A percentile compares a stretch with the other conserved stretches of the same genome.
These are phyloP conservation scores for Epistrophe grossulariae DNA, from an alignment of 2,888 invertebrate species.

Conservation along the genomic window DNA sequence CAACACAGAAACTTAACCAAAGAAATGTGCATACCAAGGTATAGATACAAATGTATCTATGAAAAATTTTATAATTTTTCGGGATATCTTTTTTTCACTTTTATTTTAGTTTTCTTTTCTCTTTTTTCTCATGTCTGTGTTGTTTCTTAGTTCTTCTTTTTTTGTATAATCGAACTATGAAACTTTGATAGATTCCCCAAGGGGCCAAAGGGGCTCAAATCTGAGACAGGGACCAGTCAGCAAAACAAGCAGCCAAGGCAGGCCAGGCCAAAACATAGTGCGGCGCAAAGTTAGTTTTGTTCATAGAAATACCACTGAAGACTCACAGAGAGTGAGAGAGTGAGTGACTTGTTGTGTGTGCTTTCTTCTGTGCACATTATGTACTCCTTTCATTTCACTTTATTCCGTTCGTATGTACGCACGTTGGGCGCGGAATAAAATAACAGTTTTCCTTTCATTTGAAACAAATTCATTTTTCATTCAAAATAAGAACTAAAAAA, in stretches of 20 bases:
- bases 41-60: conserved; percentile 67
- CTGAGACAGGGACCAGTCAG: conserved; percentile 51
- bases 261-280: conserved; percentile 65
- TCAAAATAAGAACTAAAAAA: conserved; percentile 27
- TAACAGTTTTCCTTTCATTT: conserved; percentile 73
- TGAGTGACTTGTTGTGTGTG: conserved; percentile 77
- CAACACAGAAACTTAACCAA: conserved; percentile 59
- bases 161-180: conserved; percentile 50
- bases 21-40: conserved; percentile 62
- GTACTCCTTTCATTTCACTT: conserved; percentile 84
- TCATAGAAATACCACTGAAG: conserved; percentile 74
- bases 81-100: conserved; percentile 66
- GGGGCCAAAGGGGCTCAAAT: conserved; percentile 44
- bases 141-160: conserved; percentile 50
- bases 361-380: conserved; percentile 82
- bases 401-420: conserved; percentile 84
- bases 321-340: conserved; percentile 75
- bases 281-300: conserved; percentile 71
- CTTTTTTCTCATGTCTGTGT: conserved; percentile 41
- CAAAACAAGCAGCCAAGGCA: conserved; percentile 45
- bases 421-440: conserved; percentile 83
- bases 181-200: conserved; percentile 65
- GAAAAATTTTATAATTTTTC: conserved; percentile 69
- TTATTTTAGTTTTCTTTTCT: conserved; percentile 58
- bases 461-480: conserved; percentile 64